Evolutionary conservation across 2,888 invertebrate species (phyloP).

Genomic region (Eulithis prunata): DNA sequence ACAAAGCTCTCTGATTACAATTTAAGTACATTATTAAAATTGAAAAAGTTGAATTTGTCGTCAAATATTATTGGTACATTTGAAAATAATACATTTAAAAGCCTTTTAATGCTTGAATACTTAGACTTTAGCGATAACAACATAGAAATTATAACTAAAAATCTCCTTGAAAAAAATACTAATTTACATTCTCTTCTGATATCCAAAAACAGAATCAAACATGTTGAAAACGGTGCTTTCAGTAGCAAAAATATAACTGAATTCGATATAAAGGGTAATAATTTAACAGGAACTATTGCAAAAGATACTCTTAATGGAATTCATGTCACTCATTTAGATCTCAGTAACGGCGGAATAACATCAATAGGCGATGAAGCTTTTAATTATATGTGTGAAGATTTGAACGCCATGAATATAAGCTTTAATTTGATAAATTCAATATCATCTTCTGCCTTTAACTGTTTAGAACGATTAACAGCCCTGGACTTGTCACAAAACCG

Average conservation of each 20-base stretch:
- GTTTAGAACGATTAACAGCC: constrained; percentile 18
- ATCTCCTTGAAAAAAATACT: constrained; percentile 22
- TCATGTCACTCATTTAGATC: constrained; percentile 26
- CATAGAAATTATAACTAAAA: constrained; percentile 23
- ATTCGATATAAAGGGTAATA: constrained; percentile 29
- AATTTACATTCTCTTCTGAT: constrained; percentile 26
- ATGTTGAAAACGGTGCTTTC: constrained; percentile 33
- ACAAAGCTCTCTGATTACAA: constrained; percentile 18
- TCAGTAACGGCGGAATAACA: constrained; percentile 31
- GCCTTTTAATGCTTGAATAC: constrained; percentile 12
- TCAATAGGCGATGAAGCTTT: constrained; percentile 28
- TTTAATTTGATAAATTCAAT: constrained; percentile 29
- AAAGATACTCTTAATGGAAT: constrained; percentile 35
- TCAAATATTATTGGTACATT: constrained; percentile 21
- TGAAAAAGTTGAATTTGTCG: constrained; percentile 24
- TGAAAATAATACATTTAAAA: constrained; percentile 27
- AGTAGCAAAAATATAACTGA: constrained; percentile 25
- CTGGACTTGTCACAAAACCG: constrained; percentile 37
- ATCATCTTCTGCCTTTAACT: constrained; percentile 30
- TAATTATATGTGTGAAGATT: constrained; percentile 23
- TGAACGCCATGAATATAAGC: constrained; percentile 31
- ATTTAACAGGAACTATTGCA: constrained; percentile 22
- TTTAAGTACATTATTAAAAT: constrained; percentile 13
- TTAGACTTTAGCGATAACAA: constrained; percentile 37
- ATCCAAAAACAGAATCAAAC: constrained; percentile 28